Percentiles rank a stretch among this genome's conserved stretches.
Evolutionary conservation across 2,797 vertebrate species (phyloP).

Genomic region (Danio choprae): DNA sequence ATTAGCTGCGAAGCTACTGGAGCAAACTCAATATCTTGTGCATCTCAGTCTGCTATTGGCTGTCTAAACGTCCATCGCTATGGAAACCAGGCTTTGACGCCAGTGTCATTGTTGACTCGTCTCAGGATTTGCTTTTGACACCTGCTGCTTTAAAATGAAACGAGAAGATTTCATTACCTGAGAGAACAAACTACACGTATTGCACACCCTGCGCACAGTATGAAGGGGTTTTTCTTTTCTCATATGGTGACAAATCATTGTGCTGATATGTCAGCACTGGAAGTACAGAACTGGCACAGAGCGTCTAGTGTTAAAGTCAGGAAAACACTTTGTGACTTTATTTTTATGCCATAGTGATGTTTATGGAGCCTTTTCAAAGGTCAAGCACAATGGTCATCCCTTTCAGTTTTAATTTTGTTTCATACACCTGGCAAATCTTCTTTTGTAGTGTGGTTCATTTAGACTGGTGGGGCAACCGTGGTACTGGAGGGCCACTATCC

Average conservation of each 20-base stretch:
- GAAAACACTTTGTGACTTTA: background rate
- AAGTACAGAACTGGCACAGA: background rate
- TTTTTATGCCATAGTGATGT: background rate
- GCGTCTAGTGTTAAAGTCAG: background rate
- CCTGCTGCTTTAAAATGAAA: constrained; percentile 36
- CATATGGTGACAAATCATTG: constrained; percentile 2
- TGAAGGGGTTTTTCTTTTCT: background rate
- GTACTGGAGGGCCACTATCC: too few relatives aligned
- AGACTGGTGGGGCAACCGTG: too few relatives aligned
- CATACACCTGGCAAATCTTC: too few relatives aligned
- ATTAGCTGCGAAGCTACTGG: background rate
- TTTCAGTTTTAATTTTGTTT: too few relatives aligned
- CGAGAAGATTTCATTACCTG: constrained; percentile 27
- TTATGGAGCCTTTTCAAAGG: background rate
- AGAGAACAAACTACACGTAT: constrained; percentile 10
- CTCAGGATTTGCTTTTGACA: constrained; percentile 20
- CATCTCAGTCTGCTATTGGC: background rate
- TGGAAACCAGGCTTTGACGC: constrained; percentile 25
- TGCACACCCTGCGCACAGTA: background rate
- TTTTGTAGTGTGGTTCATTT: too few relatives aligned
- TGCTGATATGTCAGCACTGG: background rate
- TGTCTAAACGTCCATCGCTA: constrained; percentile 38
- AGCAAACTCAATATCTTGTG: constrained; percentile 18
- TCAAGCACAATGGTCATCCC: background rate
- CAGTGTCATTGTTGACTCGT: constrained; percentile 22